These are phyloP conservation scores for Abscondita cerata DNA, from an alignment of 2,888 invertebrate species.

Conservation along the genomic window DNA sequence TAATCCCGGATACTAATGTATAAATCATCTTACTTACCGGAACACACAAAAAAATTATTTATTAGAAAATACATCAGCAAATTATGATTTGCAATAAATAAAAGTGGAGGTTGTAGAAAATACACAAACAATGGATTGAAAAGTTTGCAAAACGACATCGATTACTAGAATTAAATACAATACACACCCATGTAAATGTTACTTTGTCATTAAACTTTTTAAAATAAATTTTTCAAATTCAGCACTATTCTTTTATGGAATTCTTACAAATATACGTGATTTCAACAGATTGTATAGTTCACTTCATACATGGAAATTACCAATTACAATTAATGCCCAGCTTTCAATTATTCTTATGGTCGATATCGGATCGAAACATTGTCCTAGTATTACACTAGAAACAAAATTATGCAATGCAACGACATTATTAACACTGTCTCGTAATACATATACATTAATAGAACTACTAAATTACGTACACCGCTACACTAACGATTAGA, in stretches of 20 bases:
- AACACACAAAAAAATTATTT: too few relatives aligned
- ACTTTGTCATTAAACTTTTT: slow-evolving; percentile 5
- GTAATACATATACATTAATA: slow-evolving; percentile 1
- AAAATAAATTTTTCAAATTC: neutral
- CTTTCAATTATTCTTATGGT: neutral
- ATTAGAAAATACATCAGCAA: too few relatives aligned
- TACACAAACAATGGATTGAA: too few relatives aligned
- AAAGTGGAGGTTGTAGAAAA: too few relatives aligned
- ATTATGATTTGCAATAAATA: too few relatives aligned
- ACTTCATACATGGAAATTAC: slow-evolving; percentile 5
- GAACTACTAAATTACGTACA: neutral
- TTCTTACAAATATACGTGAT: neutral
- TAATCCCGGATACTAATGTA: too few relatives aligned
- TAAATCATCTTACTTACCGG: too few relatives aligned
- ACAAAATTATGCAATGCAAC: slow-evolving; percentile 4
- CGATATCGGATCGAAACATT: too few relatives aligned
- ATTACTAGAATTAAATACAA: too few relatives aligned
- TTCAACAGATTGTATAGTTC: slow-evolving; percentile 2
- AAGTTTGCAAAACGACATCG: too few relatives aligned
- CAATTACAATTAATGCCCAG: neutral
- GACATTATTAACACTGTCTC: slow-evolving; percentile 1
- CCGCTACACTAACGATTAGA: too few relatives aligned
- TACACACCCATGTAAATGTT: slow-evolving; percentile 9
- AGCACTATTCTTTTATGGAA: slow-evolving; percentile 7
- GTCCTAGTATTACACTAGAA: neutral